Base-by-base conservation (phyloP, 2,797 vertebrate genomes). In the Gymnothorax reevesii region DNA sequence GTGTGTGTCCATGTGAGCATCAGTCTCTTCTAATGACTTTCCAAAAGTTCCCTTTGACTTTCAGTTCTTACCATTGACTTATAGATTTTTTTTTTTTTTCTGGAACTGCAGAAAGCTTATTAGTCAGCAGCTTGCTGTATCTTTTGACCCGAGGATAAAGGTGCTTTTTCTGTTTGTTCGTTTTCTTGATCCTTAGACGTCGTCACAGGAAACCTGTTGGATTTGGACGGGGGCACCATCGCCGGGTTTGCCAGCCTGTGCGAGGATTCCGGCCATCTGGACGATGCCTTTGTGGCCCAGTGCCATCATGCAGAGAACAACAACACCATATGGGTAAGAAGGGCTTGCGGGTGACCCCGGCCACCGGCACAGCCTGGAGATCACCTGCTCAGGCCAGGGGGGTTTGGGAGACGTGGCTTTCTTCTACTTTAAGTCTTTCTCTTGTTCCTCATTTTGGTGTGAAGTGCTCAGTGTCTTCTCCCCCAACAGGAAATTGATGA, bases 401-500 rank as follows among this genome's bases (percentile, higher is more conserved):
- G 77, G 49, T 55, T 55, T 33, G 73, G 73, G 1, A 20, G 33
- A 7, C 13, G 33, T 33, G 0, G 42, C 33, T 33, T 9, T 73
- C 79, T 82, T 1, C 79, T 57, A 82, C 17, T 54, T 80, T 33
- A 27, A 33, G 4, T 8, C 25, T n/a, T 84, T 27, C 62, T 15
- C 64, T 57, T 80, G 79, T 33, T 52, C 25, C 79, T n/a, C 1
- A 49, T 82, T 77, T 55, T 80, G 49, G 52, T 55, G 52, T 59
- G 82, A 83, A 27, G 22, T 22, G n/a, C 57, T 9, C 42, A 4
- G 75, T 86, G 87, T 84, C 9, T 59, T 71, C 89, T 87, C 90
- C 91, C 87, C 90, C 90, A 92, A 73, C 90, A 99, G 98, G 96
- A 97, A 92, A 94, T 96, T 88, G 97, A 98, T 66, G 98, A 99